Evolutionary conservation across 2,888 invertebrate species (phyloP), one percentile per base, ranked within the genome.

Genomic region (Aricia artaxerxes): DNA sequence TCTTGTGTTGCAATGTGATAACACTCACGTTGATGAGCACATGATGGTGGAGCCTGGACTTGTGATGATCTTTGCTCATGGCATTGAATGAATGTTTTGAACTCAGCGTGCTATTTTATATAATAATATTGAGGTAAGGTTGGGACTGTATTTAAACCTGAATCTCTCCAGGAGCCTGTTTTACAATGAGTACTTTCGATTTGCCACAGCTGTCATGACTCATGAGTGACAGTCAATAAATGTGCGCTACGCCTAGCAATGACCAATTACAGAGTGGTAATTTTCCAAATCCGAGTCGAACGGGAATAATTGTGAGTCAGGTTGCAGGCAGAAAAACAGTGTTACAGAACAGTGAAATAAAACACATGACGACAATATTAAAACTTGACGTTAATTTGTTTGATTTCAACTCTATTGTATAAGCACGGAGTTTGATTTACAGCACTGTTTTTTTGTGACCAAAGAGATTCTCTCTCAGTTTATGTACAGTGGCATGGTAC

Each of bases 1-100:
- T 79, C 95, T 99, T 82, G 99, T 99, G 61, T 95, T 99, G 83
- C 97, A 98, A 81, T 98, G 98, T 90, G 99, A 99, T 92, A 99
- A 99, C 90, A 95, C 97, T 3, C 99, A 99, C 89, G 98, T 99
- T 95, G 97, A 98, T 80, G 98, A 98, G 82, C 98, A 99, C 86
- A 98, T 99, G 96, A 98, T 99, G 96, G 96, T 98, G 69, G 98
- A 99, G 85, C 99, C 99, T 0, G 99, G 99, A 1, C 95, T 99
- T 83, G 99, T 99, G 78, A 99, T 99, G 99, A 99, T 99, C 87
- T 99, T 99, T 93, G 99, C 99, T 81, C 99, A 99, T 92, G 99
- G 99, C 82, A 98, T 99, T 85, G 98, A 98, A 91, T 97, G 94
- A 83, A 13, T 31, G 9, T 2, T 11, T 69, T 35, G 11, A 69